These are phyloP conservation scores for Chrysolina haemoptera DNA, from an alignment of 2,888 invertebrate genomes.

Conservation along the genomic window DNA sequence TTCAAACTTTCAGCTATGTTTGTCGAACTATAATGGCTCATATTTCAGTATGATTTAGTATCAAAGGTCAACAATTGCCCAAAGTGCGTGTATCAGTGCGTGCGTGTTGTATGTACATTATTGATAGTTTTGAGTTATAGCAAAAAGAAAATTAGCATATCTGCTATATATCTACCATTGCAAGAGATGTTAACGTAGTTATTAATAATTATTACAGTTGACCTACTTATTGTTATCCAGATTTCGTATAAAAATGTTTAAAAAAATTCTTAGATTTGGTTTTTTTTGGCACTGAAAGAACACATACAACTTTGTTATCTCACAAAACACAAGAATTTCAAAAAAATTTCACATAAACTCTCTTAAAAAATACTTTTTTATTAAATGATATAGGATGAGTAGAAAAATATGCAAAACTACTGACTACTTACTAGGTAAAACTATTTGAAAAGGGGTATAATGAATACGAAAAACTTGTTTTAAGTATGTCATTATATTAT, in stretches of 20 bases:
- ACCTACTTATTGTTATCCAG: conserved; percentile 18
- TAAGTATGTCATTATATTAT: conserved; percentile 9
- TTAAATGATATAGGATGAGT: conserved; percentile 11
- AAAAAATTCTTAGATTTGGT: not conserved
- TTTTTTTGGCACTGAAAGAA: not conserved
- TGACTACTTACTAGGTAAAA: conserved; percentile 6
- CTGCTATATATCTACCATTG: conserved; percentile 14
- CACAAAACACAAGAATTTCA: not conserved
- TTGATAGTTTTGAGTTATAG: conserved; percentile 24
- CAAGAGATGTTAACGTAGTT: conserved; percentile 17
- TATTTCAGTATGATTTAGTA: no score
- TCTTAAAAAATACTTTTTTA: conserved; percentile 12
- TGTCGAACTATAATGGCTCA: no score
- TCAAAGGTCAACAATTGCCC: no score
- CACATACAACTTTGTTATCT: not conserved
- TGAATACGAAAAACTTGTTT: conserved; percentile 1
- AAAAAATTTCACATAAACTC: conserved; percentile 12
- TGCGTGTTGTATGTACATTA: conserved; percentile 15
- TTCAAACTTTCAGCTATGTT: no score
- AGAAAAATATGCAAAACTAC: conserved; percentile 13
- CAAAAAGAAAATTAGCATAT: conserved; percentile 24
- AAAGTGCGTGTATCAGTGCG: no score
- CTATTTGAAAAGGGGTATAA: not conserved
- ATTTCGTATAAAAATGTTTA: conserved; percentile 8
- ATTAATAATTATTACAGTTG: conserved; percentile 3